Base-by-base conservation (phyloP, 2,888 invertebrate species). In the Drosophila paranaensis region DNA sequence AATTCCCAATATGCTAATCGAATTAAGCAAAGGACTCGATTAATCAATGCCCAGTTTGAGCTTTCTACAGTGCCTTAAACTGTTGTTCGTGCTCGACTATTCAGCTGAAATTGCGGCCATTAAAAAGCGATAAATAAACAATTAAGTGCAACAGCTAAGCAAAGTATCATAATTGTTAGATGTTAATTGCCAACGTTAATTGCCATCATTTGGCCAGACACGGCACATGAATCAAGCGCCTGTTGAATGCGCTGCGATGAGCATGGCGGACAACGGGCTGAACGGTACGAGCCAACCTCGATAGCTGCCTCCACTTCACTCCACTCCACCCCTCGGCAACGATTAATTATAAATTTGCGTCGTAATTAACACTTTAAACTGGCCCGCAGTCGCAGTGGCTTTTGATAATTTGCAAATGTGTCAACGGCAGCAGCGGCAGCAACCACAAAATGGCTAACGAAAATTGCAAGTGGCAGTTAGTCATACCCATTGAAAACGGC, bases 321-420 rank as follows among this genome's bases (percentile, higher is more conserved):
- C 11, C 14, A 20, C 2, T 8, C n/a, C 39, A 9, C 13, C 9
- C 14, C 54, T n/a, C 40, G 16, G 16, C 57, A 68, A 61, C 78
- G 79, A 84, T 87, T 88, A 89, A 89, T 80, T 82, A 88, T 79
- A 90, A 88, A 88, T 88, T 86, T 90, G 88, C 72, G 73, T 88
- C 83, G 84, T 91, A 90, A 90, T 90, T 90, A 91, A 90, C 90
- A 90, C 90, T 89, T 90, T 88, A 84, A 88, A 81, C 77, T 82
- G 84, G 73, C 75, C 65, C 60, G 68, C 63, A 75, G 79, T 69
- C 67, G 74, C 51, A 60, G 77, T 65, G 27, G 66, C 57, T 73
- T 77, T 88, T 77, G 81, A 88, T 88, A 85, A 84, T 82, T 84
- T 89, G 90, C 87, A 88, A 90, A 87, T 90, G 90, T 89, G 79